These are phyloP conservation scores for Psettodes erumei DNA, from an alignment of 2,113 vertebrate genomes.

Conservation along the genomic window DNA sequence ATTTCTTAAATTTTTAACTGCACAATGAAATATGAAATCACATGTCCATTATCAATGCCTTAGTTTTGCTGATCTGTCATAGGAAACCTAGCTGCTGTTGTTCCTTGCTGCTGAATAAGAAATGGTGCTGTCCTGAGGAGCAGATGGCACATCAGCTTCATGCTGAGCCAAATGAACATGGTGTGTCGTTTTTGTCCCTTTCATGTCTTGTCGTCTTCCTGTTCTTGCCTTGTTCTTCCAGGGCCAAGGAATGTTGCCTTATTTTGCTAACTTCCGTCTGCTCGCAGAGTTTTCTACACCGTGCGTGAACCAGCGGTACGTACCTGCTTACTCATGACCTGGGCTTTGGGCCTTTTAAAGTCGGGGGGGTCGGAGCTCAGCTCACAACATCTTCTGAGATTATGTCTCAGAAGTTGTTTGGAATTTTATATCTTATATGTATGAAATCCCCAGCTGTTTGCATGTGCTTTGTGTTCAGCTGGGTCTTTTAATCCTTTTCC, in stretches of 20 bases:
- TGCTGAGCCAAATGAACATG: conserved; percentile 23
- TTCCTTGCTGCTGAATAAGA: not conserved
- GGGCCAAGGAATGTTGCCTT: conserved; percentile 89
- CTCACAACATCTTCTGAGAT: not conserved
- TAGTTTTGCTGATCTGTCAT: not conserved
- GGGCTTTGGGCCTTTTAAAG: conserved; percentile 3
- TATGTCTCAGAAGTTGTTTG: not conserved
- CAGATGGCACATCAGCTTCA: conserved; percentile 3
- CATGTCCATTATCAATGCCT: too few species aligned
- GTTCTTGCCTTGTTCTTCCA: conserved; percentile 81
- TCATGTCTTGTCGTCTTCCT: conserved; percentile 75
- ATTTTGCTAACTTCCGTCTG: conserved; percentile 96
- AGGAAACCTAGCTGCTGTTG: not conserved
- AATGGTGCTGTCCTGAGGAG: conserved; percentile 9
- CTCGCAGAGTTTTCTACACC: conserved; percentile 98
- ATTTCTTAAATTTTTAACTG: not conserved
- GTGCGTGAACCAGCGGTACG: conserved; percentile 99
- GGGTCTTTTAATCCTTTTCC: not conserved
- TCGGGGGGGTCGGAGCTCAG: not conserved
- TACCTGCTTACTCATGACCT: conserved; percentile 43
- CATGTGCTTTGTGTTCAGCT: not conserved
- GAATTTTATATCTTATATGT: not conserved
- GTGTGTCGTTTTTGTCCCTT: conserved; percentile 69
- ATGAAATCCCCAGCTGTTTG: not conserved
- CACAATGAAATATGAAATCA: not conserved